phyloP scores from a whole-genome alignment of 2,888 invertebrate species.

The Cartodere bifasciata region DNA sequence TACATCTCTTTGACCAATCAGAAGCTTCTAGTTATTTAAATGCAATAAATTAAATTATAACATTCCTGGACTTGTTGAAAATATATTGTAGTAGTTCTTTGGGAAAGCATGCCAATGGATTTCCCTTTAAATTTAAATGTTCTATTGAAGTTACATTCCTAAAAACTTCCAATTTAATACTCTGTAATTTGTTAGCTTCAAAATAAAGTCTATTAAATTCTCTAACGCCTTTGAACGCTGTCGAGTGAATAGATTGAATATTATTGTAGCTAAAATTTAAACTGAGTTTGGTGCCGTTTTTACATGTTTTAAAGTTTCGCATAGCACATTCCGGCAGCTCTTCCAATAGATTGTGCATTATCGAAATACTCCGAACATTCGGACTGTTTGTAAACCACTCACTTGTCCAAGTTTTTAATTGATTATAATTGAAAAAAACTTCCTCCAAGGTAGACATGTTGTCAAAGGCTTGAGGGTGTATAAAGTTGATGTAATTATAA shows the following conservation, averaged over 20 bases:
- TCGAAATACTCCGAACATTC: constrained; percentile 18
- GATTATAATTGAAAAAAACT: constrained; percentile 23
- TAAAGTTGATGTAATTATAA: constrained; percentile 20
- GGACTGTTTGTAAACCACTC: constrained; percentile 22
- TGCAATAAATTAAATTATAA: too few relatives aligned
- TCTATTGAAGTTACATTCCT: constrained; percentile 14
- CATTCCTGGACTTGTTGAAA: too few relatives aligned
- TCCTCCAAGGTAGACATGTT: constrained; percentile 20
- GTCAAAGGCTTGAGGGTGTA: constrained; percentile 22
- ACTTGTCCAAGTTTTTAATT: constrained; percentile 19
- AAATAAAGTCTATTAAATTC: constrained; percentile 21
- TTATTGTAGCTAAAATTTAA: constrained; percentile 24
- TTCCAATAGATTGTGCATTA: constrained; percentile 23
- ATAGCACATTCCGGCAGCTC: constrained; percentile 20
- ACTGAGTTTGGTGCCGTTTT: constrained; percentile 5
- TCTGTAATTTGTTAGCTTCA: constrained; percentile 22
- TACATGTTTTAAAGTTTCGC: constrained; percentile 12
- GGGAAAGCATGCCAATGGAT: constrained; percentile 22
- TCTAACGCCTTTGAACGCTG: constrained; percentile 18
- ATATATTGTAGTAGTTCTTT: constrained; percentile 22
- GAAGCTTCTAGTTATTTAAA: too few relatives aligned
- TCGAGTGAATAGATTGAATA: constrained; percentile 20
- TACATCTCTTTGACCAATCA: too few relatives aligned
- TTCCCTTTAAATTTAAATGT: constrained; percentile 18
- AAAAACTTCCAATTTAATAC: constrained; percentile 19